Evolutionary conservation across 1,140 invertebrate genomes (phyloP), one percentile per base, ranked within the genome.

Genomic region (Trichoplusia ni): DNA sequence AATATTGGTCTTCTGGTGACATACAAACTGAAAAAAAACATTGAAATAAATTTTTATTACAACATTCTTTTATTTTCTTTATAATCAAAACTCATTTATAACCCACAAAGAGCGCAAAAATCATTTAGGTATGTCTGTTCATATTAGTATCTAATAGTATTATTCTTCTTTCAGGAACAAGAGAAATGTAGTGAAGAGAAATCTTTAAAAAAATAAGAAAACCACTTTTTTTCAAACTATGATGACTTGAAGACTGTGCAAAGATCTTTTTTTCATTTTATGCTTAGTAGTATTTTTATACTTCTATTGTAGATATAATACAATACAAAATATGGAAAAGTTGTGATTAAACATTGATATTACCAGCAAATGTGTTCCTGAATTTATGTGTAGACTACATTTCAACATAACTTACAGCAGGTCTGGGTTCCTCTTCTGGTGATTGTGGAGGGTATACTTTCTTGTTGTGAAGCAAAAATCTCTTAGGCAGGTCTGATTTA

Each of bases 1-100:
- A 42, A 99, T 94, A 78, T 98, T 96, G 25, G 89, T 86, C 75
- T 94, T 94, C 87, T 94, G 91, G 85, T 98, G 96, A 69, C 96
- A 97, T 0, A 98, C 93, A 92, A 93, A 98, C 97, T 97, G 79
- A 58, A 94, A 94, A 58, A 66, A 56, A 72, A 71, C 8, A 51
- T 33, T 5, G 1, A 2, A n/a, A 19, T 33, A 13, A 47, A 13
- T 27, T 51, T 13, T 19, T 42, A 42, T 37, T 42, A 2, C 38
- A 42, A 18, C 18, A 18, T 33, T 27, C 31, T 21, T 62, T 11
- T 47, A 9, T 19, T 18, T 5, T 42, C 9, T 5, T 21, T 9
- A 21, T n/a, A 2, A 1, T 6, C 4, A 19, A n/a, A 2, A 18
- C 4, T 14, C 2, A 13, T 35, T 13, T 2, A 2, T 31, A 9